Percentiles rank a stretch among this genome's conserved stretches.
These are phyloP conservation scores for Aix galericulata DNA, from an alignment of 2,113 vertebrate genomes.

Conservation along the genomic window DNA sequence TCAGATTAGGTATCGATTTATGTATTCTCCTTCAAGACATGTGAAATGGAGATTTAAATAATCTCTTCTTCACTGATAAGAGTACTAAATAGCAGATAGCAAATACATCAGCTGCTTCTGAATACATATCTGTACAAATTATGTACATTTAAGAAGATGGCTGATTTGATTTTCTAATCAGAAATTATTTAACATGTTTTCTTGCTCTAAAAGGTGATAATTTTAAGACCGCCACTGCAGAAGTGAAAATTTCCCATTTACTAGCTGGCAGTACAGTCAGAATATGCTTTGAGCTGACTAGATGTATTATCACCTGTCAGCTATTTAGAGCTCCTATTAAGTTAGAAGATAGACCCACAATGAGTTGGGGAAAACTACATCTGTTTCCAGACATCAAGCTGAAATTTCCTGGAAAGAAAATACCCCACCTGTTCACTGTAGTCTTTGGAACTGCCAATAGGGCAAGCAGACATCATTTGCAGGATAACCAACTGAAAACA, in stretches of 20 bases:
- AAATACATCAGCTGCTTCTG: background rate
- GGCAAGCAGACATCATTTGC: conserved; percentile 31
- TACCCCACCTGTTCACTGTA: conserved; percentile 38
- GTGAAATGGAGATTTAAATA: background rate
- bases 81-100: background rate
- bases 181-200: background rate
- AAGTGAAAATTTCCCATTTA: conserved; percentile 8
- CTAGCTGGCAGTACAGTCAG: conserved; percentile 15
- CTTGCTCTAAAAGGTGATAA: background rate
- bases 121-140: background rate
- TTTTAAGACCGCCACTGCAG: background rate
- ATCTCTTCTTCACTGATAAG: background rate
- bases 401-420: conserved; percentile 67
- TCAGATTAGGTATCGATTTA: background rate
- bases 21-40: background rate
- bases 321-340: conserved; percentile 67
- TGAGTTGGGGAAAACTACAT: conserved; percentile 33
- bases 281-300: conserved; percentile 42
- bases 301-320: conserved; percentile 63
- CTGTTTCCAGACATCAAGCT: conserved; percentile 62
- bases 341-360: conserved; percentile 47
- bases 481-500: conserved; percentile 37
- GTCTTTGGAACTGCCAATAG: conserved; percentile 32
- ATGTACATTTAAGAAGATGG: fast-evolving
- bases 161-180: background rate